A percentile compares a stretch with the other conserved stretches of the same genome.
Conservation (phyloP, 2,888 invertebrate species). For the Philhelius pedissequus region DNA sequence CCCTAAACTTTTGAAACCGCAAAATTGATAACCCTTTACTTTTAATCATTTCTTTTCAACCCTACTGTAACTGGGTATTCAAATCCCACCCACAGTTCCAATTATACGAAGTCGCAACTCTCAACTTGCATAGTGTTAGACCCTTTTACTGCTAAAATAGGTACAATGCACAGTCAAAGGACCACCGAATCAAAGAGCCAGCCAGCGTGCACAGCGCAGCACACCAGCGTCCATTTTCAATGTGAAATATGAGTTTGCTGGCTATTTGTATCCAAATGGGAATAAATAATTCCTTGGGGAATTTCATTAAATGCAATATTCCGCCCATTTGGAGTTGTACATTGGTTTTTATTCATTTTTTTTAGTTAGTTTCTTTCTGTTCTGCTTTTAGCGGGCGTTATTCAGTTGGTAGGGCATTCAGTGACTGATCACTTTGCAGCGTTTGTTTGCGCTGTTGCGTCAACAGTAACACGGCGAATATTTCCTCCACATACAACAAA, state of each 20-base stretch:
- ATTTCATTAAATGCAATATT: conserved; percentile 64
- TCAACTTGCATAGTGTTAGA: not conserved
- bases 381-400: not conserved
- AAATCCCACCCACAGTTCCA: not conserved
- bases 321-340: conserved; percentile 28
- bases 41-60: not conserved
- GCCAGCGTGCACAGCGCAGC: conserved; percentile 11
- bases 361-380: not conserved
- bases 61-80: not conserved
- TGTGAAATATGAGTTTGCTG: conserved; percentile 49
- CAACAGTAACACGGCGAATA: conserved; percentile 32
- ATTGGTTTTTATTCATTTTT: not conserved
- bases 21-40: too few relatives aligned
- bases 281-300: conserved; percentile 60
- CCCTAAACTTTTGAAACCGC: too few relatives aligned
- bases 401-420: not conserved
- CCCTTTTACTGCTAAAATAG: not conserved
- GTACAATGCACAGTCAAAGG: conserved; percentile 8
- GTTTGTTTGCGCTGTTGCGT: conserved; percentile 54
- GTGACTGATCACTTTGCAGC: conserved; percentile 30
- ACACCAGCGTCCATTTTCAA: conserved; percentile 26
- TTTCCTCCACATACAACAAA: not conserved
- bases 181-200: conserved; percentile 15
- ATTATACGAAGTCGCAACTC: not conserved
- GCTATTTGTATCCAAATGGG: conserved; percentile 57